Base-by-base conservation (phyloP, 1,140 invertebrate species). In the Cardiocondyla obscurior region DNA sequence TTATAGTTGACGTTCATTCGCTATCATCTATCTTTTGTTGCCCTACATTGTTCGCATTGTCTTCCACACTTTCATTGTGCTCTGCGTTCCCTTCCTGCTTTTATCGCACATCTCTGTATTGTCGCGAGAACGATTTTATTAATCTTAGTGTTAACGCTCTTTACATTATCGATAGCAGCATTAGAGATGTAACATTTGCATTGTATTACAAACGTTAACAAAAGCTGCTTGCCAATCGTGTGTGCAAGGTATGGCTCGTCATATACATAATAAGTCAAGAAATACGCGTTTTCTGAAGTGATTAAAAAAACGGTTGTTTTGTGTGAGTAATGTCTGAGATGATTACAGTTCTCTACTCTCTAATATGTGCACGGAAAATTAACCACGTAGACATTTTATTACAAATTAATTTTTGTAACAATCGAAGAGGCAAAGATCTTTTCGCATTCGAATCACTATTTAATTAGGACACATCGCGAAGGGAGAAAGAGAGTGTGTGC, bases 41-140 rank as follows among this genome's bases (percentile, higher is more conserved):
- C 69, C 57, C 79, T 81, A 62, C 62, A 89, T 88, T 89, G 88
- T 88, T 90, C 87, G 58, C 81, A 87, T 88, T 90, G 89, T 90
- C 84, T 90, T 87, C 83, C 55, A 51, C 53, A 79, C 86, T 74
- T 72, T 83, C 82, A 86, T 85, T 85, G 87, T 90, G 81, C 69
- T 74, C 51, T 67, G 84, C 77, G 58, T 72, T 60, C 79, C n/a
- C 86, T 83, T 85, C 73, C 49, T 53, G 85, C 82, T 84, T 90
- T 88, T 82, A 85, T 83, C 88, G 64, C 85, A 83, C 72, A 84
- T 84, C 60, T 83, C 53, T 69, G 51, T 58, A 60, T 16, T 49
- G 33, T 67, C 3, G 25, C 49, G 22, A 79, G 55, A 69, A 69
- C 0, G 33, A 22, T 79, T 77, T 77, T 60, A 74, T 60, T 55